These are phyloP conservation scores for Muscicapa striata DNA, from an alignment of 2,797 vertebrate species.

Conservation along the genomic window DNA sequence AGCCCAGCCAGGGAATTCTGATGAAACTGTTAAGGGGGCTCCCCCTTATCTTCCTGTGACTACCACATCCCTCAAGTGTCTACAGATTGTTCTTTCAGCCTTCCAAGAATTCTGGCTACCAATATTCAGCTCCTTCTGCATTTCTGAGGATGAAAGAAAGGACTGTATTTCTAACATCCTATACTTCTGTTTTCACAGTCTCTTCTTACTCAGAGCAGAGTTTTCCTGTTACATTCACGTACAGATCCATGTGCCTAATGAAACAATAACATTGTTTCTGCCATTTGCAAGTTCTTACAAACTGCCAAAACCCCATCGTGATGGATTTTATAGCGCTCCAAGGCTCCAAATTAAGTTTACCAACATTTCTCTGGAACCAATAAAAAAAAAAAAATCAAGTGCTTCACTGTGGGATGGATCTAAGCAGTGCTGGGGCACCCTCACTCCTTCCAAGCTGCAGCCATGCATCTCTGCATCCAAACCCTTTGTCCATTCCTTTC, in stretches of 20 bases:
- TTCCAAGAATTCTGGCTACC: not conserved
- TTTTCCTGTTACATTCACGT: not conserved
- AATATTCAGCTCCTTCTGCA: not conserved
- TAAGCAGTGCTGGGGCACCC: not conserved
- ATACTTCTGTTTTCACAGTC: not conserved
- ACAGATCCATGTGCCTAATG: not conserved
- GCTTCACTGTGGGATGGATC: not conserved
- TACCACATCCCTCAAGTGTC: not conserved
- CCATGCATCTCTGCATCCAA: not conserved
- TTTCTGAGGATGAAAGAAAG: not conserved
- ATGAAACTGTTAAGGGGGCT: not conserved
- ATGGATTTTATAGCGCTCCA: not conserved
- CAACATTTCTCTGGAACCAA: not conserved
- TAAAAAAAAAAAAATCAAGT: not conserved
- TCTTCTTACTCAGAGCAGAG: not conserved
- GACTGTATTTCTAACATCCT: not conserved
- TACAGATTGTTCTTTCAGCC: not conserved
- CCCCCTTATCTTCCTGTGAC: not conserved
- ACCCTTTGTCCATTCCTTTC: not conserved
- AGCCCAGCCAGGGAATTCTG: not conserved
- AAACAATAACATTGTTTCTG: constrained; percentile 19
- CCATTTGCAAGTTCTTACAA: not conserved
- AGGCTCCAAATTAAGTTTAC: not conserved
- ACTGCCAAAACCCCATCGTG: not conserved
- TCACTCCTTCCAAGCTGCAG: accelerated